Percentiles rank a stretch among this genome's conserved stretches.
Evolutionary conservation across 2,888 invertebrate species (phyloP).

Genomic region (Lasioglossum oenotherae): DNA sequence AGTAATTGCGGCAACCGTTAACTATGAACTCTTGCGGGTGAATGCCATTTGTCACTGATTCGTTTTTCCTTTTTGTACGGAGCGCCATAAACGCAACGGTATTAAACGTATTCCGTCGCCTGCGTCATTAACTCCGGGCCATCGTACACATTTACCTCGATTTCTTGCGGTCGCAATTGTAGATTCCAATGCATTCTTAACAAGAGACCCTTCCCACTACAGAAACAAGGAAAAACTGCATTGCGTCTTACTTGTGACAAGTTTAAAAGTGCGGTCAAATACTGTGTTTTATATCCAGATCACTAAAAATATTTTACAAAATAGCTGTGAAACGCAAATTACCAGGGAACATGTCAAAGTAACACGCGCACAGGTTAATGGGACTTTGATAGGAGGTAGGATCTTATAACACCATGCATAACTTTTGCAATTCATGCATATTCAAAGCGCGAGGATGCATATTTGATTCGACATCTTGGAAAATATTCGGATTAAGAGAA

Average conservation of each 20-base stretch:
- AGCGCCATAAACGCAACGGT: background rate
- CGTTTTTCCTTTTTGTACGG: slow-evolving; percentile 13
- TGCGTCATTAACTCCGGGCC: background rate
- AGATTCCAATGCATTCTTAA: slow-evolving; percentile 2
- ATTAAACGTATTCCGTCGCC: background rate
- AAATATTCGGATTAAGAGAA: no score
- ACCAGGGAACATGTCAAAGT: background rate
- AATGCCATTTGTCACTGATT: slow-evolving; percentile 16
- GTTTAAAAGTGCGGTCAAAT: background rate
- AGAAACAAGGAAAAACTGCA: background rate
- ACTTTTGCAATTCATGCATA: no score
- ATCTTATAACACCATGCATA: no score
- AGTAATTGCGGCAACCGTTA: slow-evolving; percentile 33
- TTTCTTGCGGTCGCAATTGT: background rate
- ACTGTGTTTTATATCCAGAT: background rate
- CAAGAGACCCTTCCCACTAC: background rate
- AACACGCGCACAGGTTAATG: background rate
- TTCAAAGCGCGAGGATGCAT: no score
- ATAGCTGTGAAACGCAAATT: background rate
- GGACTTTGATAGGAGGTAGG: background rate
- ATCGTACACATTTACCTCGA: background rate
- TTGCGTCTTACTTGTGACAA: background rate
- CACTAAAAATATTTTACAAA: background rate
- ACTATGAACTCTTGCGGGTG: slow-evolving; percentile 18
- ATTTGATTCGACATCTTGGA: no score